A percentile compares a stretch with the other conserved stretches of the same genome.
Evolutionary conservation across 1,140 invertebrate species (phyloP).

Genomic region (Penaeus indicus): DNA sequence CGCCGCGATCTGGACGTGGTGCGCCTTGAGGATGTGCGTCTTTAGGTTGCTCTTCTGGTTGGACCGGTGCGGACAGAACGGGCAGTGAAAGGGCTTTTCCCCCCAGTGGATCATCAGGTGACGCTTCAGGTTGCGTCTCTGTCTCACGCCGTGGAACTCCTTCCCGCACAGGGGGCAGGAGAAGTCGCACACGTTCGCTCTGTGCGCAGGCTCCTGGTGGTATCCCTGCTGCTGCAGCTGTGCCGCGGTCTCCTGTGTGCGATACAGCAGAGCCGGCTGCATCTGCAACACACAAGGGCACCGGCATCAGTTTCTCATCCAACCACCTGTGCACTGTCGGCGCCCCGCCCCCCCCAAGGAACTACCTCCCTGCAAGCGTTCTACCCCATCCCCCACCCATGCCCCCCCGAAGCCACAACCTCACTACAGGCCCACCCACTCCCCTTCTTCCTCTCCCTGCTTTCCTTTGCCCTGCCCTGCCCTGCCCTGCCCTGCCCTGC

Average conservation of each 20-base stretch:
- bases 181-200: conserved; percentile 28
- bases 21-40: conserved; percentile 82
- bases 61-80: conserved; percentile 76
- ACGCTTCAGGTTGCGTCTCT: conserved; percentile 64
- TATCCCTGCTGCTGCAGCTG: conserved; percentile 39
- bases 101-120: conserved; percentile 79
- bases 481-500: too few relatives aligned
- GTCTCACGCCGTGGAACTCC: conserved; percentile 60
- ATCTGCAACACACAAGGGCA: conserved; percentile 63
- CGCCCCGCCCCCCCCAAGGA: not conserved
- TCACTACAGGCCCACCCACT: not conserved
- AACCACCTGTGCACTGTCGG: not conserved
- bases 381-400: not conserved
- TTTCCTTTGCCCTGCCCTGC: too few relatives aligned
- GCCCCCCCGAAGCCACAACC: conserved; percentile 14
- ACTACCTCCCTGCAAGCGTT: conserved; percentile 12
- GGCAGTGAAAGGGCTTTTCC: conserved; percentile 88
- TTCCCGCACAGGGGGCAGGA: conserved; percentile 62
- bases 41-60: conserved; percentile 82
- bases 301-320: conserved; percentile 55
- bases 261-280: conserved; percentile 55
- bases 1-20: conserved; percentile 73
- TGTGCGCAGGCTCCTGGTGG: conserved; percentile 12
- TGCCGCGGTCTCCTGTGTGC: conserved; percentile 48
- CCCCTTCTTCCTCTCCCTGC: conserved; percentile 13